Base-by-base conservation (phyloP, 2,797 vertebrate genomes). In the Lepilemur septentrionalis region DNA sequence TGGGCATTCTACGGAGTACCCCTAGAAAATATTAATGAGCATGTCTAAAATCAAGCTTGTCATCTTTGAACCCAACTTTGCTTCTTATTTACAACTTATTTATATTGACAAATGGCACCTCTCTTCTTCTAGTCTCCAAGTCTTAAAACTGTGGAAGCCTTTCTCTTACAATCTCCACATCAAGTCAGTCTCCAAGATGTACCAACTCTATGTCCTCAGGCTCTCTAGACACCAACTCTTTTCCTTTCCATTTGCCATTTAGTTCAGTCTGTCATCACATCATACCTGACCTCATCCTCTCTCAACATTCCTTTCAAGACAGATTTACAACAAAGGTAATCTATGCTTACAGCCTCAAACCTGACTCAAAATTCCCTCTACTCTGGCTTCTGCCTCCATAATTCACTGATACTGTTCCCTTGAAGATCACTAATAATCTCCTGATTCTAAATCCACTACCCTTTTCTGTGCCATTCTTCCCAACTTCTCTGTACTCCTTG, bases 51-150 rank as follows among this genome's bases (percentile, higher is more conserved):
- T 76, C 63, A 72, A 95, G 75, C n/a, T 28, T 93, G 69, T 59
- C 52, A 73, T 67, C 50, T 75, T 46, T 70, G 63, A 95, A 57
- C 12, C 15, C 50, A 63, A 95, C 59, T 30, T 73, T 81, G 20
- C 52, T 94, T 97, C 76, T 91, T 35, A 75, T 75, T n/a, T 84
- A 50, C 78, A 43, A 52, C 20, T 52, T 61, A 30, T 93, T 90
- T 75, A 32, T 80, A 57, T 43, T 69, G 65, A 86, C 22, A 91
- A 61, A 55, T 12, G 69, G 25, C 30, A 48, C 43, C 61, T 93
- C 84, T 38, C 50, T 89, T 94, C 89, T 95, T 89, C 65, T 11
- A 30, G n/a, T 46, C 75, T 91, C 48, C 28, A 76, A n/a, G 78
- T 41, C 73, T 61, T 88, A 48, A 94, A 91, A 80, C 41, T 35